phyloP scores from a whole-genome alignment of 2,113 vertebrate genomes.

The Perca schrenkii region DNA sequence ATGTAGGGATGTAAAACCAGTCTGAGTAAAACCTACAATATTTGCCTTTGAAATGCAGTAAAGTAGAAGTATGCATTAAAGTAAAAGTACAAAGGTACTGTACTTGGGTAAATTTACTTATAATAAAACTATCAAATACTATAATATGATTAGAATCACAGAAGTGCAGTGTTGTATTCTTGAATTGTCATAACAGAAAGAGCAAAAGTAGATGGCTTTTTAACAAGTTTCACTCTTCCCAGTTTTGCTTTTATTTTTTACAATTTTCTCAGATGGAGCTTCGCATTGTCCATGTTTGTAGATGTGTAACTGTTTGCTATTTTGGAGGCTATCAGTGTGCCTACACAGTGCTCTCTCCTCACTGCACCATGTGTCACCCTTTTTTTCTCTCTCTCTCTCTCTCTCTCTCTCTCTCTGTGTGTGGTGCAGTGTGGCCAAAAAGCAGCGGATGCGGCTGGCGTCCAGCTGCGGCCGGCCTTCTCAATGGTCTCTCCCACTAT shows the following conservation, averaged over 20 bases:
- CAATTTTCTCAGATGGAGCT: not conserved
- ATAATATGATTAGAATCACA: not conserved
- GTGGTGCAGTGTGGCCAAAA: slow-evolving; percentile 40
- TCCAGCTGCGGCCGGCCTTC: slow-evolving; percentile 51
- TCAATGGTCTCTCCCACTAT: slow-evolving; percentile 85
- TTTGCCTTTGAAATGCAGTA: not conserved
- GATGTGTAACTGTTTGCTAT: not conserved
- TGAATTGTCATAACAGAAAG: not conserved
- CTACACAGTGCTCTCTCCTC: slow-evolving; percentile 33
- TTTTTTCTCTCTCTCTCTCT: slow-evolving; percentile 25
- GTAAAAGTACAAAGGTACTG: not conserved
- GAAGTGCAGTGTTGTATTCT: no score
- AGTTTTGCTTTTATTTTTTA: no score
- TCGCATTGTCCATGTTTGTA: not conserved
- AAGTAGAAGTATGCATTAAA: not conserved
- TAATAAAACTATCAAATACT: not conserved
- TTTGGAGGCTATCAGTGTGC: slow-evolving; percentile 3
- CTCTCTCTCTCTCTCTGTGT: not conserved
- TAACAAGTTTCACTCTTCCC: not conserved
- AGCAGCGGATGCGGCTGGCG: slow-evolving; percentile 47
- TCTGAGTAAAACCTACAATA: not conserved
- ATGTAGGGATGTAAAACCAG: not conserved
- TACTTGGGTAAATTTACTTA: not conserved
- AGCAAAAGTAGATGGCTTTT: not conserved
- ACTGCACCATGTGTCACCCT: slow-evolving; percentile 33